Evolutionary conservation across 2,888 invertebrate species (phyloP), one percentile per base, ranked within the genome.

Genomic region (Acleris sparsana): DNA sequence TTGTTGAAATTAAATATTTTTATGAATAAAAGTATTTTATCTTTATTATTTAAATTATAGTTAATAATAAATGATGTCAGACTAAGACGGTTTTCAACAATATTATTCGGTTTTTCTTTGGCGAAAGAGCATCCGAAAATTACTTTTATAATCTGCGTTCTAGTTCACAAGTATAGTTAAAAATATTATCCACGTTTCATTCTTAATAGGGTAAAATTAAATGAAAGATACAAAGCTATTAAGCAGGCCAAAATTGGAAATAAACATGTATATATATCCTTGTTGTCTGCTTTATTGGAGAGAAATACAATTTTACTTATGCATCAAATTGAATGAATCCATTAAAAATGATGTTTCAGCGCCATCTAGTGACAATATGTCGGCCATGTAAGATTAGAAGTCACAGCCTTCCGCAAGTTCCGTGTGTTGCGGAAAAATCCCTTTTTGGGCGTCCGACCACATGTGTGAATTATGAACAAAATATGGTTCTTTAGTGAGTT

Each of bases 371-470:
- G 91, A 71, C 71, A 74, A 86, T 85, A 87, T 83, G 83, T 88
- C 80, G 74, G 75, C 63, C 73, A 77, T 87, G 83, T 90, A 91
- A 91, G 92, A 86, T 92, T 89, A 91, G 89, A 92, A 91, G 91
- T 90, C 89, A 88, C 85, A 89, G 90, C 88, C 88, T 89, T 91
- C 92, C 84, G 88, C 86, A 85, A 91, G 91, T 90, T 92, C 92
- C 91, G 92, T 92, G 89, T 89, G 86, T 88, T 90, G 91, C 88
- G 90, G 93, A 94, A 94, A 94, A 94, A 94, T 93, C 93, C 94
- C 93, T 93, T 93, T 92, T 94, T 94, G 94, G 94, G 94, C 94
- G 94, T 94, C 93, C 93, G 92, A 94, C 94, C 94, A 94, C 94
- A 94, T 94, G 94, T 94, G 93, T 93, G 92, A 86, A 87, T 88